phyloP scores from a whole-genome alignment of 92 coral and sea anemone species.

The Paragorgia papillata region DNA sequence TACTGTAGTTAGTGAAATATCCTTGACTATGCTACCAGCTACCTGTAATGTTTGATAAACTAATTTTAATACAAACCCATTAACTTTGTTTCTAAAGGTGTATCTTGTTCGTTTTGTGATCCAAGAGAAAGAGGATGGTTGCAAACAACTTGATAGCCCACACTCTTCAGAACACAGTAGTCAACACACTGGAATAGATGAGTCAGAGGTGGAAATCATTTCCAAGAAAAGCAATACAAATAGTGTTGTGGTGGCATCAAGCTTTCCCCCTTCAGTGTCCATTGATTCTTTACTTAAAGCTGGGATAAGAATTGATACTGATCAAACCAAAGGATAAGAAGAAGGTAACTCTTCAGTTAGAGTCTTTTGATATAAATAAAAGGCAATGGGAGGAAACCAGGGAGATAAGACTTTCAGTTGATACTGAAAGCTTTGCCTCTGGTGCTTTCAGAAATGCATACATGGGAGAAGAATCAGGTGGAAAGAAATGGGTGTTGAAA shows the following conservation, averaged over 20 bases:
- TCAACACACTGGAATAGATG: too few relatives aligned
- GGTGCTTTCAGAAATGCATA: slow-evolving; percentile 82
- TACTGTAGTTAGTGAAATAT: too few relatives aligned
- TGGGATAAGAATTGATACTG: slow-evolving; percentile 61
- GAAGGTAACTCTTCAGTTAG: slow-evolving; percentile 45
- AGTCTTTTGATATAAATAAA: slow-evolving; percentile 54
- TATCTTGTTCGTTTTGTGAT: not conserved
- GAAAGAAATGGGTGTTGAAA: slow-evolving; percentile 66
- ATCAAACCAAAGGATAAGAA: slow-evolving; percentile 43
- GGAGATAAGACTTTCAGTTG: slow-evolving; percentile 47
- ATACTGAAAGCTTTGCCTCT: slow-evolving; percentile 64
- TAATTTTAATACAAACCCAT: too few relatives aligned
- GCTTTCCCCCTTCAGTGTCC: slow-evolving; percentile 65
- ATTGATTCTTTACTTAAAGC: slow-evolving; percentile 61
- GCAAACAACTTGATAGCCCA: too few relatives aligned
- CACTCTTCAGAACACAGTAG: too few relatives aligned
- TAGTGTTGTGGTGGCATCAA: slow-evolving; percentile 36
- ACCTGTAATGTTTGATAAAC: too few relatives aligned
- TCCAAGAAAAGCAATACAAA: too few relatives aligned
- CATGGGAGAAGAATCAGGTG: slow-evolving; percentile 48
- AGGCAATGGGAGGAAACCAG: slow-evolving; percentile 52
- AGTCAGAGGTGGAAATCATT: too few relatives aligned
- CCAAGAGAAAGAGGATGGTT: too few relatives aligned
- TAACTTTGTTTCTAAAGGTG: too few relatives aligned
- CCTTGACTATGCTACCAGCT: too few relatives aligned